Base-by-base conservation (phyloP, 2,797 vertebrate genomes). In the Sphenodon punctatus region DNA sequence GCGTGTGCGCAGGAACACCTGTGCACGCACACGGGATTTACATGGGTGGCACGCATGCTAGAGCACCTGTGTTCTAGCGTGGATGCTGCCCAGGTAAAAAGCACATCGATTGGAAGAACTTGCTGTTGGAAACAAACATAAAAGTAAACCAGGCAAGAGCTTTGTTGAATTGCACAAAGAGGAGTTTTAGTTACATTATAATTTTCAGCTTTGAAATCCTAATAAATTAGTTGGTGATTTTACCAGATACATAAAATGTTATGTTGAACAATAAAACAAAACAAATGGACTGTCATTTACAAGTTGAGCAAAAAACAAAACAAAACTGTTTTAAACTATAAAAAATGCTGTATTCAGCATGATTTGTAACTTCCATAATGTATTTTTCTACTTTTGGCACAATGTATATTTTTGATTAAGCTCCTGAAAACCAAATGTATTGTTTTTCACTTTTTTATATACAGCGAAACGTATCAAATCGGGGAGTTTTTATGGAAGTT, bases 391-490 rank as follows among this genome's bases (percentile, higher is more conserved):
- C 20, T 36, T 84, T 86, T 73, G 14, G 49, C 49, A 51, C 51
- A 27, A 51, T 51, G 74, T 27, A n/a, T n/a, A n/a, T n/a, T n/a
- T n/a, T n/a, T n/a, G n/a, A n/a, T n/a, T n/a, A n/a, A n/a, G n/a
- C 49, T 82, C 32, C 43, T 72, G 10, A 15, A n/a, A 67, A 73
- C 10, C 13, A 84, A 61, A 64, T 45, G 72, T 34, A 70, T 42
- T 42, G 2, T 4, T 78, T 20, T 83, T 73, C 27, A 67, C 61
- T 30, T 77, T 82, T 23, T 73, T 71, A 64, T 27, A 53, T 34
- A 78, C 82, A 46, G 49, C 58, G 63, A 36, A 87, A 58, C 42
- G 66, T 43, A 67, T 65, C 56, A 81, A 75, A 75, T 38, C 25
- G 48, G 20, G 12, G 48, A 59, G 55, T 38, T 42, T 39, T 58